phyloP scores from a whole-genome alignment of 2,113 vertebrate species.

The Colinus virginianus region DNA sequence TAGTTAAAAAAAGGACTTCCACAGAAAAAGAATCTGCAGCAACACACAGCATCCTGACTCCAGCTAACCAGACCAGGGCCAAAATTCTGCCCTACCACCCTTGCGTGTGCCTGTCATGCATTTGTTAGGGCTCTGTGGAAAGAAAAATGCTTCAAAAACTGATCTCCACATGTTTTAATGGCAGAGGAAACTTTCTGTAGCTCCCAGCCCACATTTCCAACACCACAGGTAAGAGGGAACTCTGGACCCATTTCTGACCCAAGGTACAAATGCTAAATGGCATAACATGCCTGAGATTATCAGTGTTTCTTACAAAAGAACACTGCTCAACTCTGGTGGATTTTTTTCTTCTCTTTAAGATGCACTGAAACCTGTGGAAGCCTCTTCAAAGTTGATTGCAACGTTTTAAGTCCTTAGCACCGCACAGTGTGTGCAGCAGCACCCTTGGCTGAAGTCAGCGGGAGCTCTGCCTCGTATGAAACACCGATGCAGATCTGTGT shows the following conservation, averaged over 20 bases:
- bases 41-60: background rate
- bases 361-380: background rate
- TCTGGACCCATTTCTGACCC: background rate
- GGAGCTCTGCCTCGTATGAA: fast-evolving
- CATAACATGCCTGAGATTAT: background rate
- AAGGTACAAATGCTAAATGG: background rate
- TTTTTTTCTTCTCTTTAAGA: background rate
- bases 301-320: background rate
- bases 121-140: background rate
- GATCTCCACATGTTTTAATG: background rate
- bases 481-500: background rate
- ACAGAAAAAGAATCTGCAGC: background rate
- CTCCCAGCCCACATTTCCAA: background rate
- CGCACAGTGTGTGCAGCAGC: fast-evolving
- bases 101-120: fast-evolving
- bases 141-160: background rate
- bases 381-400: background rate
- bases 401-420: background rate
- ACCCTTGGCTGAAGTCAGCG: background rate
- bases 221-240: background rate
- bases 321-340: background rate
- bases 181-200: background rate
- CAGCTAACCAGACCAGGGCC: background rate
- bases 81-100: background rate
- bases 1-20: background rate